A percentile compares a stretch with the other conserved stretches of the same genome.
phyloP scores from a whole-genome alignment of 2,113 vertebrate species.

The Prionailurus viverrinus region DNA sequence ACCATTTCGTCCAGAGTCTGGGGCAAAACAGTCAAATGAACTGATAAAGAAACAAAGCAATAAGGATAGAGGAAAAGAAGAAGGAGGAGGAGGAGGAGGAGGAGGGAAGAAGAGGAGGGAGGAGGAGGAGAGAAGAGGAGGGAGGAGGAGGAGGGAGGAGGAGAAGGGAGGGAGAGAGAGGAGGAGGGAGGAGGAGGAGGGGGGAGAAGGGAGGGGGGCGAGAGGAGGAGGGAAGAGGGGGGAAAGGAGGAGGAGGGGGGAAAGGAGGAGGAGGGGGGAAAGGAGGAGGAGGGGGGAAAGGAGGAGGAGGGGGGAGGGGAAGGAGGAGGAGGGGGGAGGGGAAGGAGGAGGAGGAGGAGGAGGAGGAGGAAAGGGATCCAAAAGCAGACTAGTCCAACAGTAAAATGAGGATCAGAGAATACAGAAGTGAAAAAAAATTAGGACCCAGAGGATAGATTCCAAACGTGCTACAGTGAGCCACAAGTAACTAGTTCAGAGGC shows the following conservation, averaged over 20 bases:
- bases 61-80: no score
- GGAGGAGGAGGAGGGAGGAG: no score
- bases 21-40: not conserved
- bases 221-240: no score
- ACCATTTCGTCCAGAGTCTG: not conserved
- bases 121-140: no score
- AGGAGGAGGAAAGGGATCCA: not conserved
- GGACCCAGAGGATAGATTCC: not conserved
- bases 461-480: not conserved
- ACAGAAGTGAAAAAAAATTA: not conserved
- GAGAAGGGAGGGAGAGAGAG: fast-evolving
- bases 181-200: no score
- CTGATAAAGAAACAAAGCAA: not conserved
- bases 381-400: not conserved
- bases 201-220: fast-evolving
- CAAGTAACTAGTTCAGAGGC: not conserved
- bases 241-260: no score
- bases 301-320: no score
- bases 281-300: no score
- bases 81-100: no score
- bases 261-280: no score
- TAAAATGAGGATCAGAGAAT: not conserved
- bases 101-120: fast-evolving
- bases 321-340: no score
- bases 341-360: no score